Conservation (phyloP, 2,113 vertebrate species). For the Paramormyrops kingsleyae region DNA sequence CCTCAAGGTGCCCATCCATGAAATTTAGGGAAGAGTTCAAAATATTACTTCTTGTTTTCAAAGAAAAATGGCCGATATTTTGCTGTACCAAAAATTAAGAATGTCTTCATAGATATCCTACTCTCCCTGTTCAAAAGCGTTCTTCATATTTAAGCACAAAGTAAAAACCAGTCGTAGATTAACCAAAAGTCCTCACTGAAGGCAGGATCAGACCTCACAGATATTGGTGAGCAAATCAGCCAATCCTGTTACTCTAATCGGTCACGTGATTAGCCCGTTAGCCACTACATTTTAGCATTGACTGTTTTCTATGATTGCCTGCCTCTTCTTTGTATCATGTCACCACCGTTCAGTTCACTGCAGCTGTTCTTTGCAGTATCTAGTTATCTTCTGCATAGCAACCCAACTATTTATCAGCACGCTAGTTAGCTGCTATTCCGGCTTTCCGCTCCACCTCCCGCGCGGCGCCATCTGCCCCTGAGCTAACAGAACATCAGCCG, state of each 20-base stretch:
- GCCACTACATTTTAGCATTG: not conserved
- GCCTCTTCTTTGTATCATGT: not conserved
- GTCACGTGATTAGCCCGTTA: not conserved
- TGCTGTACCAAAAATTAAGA: not conserved
- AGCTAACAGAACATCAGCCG: not conserved
- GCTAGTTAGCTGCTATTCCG: not conserved
- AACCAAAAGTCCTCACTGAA: not conserved
- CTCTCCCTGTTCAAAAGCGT: not conserved
- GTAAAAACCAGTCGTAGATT: not conserved
- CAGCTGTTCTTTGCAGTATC: not conserved
- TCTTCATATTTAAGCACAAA: not conserved
- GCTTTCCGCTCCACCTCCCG: not conserved
- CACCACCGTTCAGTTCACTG: not conserved
- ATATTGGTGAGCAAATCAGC: not conserved
- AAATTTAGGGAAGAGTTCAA: not conserved
- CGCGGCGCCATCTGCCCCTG: not conserved
- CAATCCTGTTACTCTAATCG: not conserved
- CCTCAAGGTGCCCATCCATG: not conserved
- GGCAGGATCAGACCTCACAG: not conserved
- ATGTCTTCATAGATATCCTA: not conserved
- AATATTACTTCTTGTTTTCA: not conserved
- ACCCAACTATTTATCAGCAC: not conserved
- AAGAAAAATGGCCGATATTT: not conserved
- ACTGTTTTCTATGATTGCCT: not conserved
- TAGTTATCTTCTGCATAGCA: not conserved